A percentile compares a stretch with the other conserved stretches of the same genome.
phyloP scores from a whole-genome alignment of 2,113 vertebrate species.

The Saimiri boliviensis region DNA sequence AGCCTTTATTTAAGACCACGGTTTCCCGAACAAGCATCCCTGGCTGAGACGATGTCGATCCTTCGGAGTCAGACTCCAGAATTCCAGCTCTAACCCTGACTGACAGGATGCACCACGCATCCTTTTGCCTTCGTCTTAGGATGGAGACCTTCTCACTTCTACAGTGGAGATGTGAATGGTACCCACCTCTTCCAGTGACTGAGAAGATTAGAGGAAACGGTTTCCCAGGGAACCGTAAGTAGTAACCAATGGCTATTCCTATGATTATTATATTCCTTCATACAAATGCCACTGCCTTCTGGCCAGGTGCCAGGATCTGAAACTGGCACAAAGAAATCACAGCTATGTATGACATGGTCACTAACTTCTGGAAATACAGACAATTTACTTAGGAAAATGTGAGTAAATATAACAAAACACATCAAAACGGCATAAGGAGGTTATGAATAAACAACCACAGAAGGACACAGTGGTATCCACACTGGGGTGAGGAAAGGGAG shows the following conservation, averaged over 20 bases:
- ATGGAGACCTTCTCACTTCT: rapidly evolving
- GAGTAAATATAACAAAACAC: neutral
- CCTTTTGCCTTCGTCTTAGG: neutral
- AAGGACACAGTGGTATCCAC: rapidly evolving
- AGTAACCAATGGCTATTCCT: rapidly evolving
- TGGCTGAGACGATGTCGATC: neutral
- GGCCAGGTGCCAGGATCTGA: neutral
- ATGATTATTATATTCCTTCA: neutral
- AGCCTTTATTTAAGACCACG: neutral
- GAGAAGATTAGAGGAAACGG: neutral
- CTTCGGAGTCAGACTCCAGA: neutral
- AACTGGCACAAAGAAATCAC: neutral
- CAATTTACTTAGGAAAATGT: neutral
- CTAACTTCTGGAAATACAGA: neutral
- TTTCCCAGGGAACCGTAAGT: rapidly evolving
- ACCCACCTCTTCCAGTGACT: rapidly evolving
- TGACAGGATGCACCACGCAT: rapidly evolving
- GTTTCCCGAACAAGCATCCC: neutral
- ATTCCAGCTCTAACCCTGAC: neutral
- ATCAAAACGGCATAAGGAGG: neutral
- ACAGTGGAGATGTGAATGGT: neutral
- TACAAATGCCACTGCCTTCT: neutral
- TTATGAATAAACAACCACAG: rapidly evolving
- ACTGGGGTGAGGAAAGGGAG: rapidly evolving
- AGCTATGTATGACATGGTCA: neutral